Conservation (phyloP, 2,113 vertebrate genomes). For the Sterrhoptilus dennistouni region DNA sequence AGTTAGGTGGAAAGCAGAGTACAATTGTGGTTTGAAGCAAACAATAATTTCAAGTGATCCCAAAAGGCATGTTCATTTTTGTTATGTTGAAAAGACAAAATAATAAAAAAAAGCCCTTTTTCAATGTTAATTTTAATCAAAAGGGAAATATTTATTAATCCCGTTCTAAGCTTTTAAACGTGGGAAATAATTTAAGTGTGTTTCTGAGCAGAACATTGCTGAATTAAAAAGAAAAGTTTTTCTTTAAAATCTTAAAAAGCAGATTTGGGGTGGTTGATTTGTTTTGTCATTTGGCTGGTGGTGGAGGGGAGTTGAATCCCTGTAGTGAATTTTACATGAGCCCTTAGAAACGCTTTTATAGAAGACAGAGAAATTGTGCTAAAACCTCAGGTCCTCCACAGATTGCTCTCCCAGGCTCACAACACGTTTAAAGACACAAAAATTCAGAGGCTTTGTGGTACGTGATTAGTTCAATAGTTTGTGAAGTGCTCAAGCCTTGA, state of each 20-base stretch:
- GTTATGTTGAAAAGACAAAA: neutral
- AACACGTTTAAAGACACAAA: neutral
- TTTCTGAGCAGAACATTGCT: neutral
- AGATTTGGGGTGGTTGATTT: neutral
- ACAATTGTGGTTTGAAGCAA: neutral
- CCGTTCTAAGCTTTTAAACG: neutral
- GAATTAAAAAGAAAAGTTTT: constrained; percentile 1
- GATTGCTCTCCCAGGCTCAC: neutral
- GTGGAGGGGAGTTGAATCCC: neutral
- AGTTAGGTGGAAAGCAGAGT: neutral
- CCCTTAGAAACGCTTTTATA: neutral
- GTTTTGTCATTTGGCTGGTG: neutral
- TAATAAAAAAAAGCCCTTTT: neutral
- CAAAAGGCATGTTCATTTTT: neutral
- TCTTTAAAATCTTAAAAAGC: neutral
- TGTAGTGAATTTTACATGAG: constrained; percentile 1
- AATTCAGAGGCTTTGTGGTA: neutral
- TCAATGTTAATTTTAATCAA: constrained; percentile 21
- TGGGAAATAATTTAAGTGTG: neutral
- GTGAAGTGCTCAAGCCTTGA: neutral
- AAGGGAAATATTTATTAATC: constrained; percentile 52
- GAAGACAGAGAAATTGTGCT: neutral
- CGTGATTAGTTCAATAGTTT: neutral
- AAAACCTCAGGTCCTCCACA: neutral
- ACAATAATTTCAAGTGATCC: constrained; percentile 5